Conservation (phyloP, 2,113 vertebrate species). For the Poeciliopsis retropinna region DNA sequence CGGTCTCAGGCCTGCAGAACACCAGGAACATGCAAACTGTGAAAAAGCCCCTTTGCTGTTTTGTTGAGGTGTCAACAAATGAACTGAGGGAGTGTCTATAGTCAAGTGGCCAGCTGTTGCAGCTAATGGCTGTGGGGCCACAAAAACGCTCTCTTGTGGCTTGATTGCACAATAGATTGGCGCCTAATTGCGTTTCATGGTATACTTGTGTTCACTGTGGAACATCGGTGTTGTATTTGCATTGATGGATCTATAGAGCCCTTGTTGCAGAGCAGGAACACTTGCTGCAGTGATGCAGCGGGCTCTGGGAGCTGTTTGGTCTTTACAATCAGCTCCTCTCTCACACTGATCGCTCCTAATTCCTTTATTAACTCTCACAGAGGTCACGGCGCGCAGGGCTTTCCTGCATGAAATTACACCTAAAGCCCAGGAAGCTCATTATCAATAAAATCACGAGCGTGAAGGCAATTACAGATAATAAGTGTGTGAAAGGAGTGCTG, state of each 20-base stretch:
- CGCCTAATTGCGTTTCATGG: slow-evolving; percentile 67
- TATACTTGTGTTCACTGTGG: slow-evolving; percentile 30
- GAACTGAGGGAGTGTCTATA: slow-evolving; percentile 25
- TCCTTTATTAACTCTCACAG: slow-evolving; percentile 77
- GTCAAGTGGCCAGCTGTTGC: slow-evolving; percentile 66
- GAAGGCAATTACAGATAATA: slow-evolving; percentile 83
- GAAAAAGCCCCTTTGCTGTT: slow-evolving; percentile 39
- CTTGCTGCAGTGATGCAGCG: slow-evolving; percentile 55
- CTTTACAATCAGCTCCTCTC: slow-evolving; percentile 65
- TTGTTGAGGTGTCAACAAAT: slow-evolving; percentile 42
- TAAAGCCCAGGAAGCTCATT: slow-evolving; percentile 80
- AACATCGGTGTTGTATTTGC: slow-evolving; percentile 54
- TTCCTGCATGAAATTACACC: slow-evolving; percentile 81
- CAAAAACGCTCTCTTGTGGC: slow-evolving; percentile 53
- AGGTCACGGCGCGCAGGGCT: slow-evolving; percentile 74
- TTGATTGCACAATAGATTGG: slow-evolving; percentile 56
- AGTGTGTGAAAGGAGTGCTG: slow-evolving; percentile 75
- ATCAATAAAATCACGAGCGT: slow-evolving; percentile 83
- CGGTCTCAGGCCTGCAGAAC: slow-evolving; percentile 86
- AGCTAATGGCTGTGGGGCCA: slow-evolving; percentile 42
- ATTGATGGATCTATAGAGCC: slow-evolving; percentile 66
- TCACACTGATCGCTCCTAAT: slow-evolving; percentile 60
- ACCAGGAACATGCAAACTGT: slow-evolving; percentile 4
- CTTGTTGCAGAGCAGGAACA: slow-evolving; percentile 58
- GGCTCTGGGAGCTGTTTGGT: slow-evolving; percentile 59